Base-by-base conservation (phyloP, 1,140 invertebrate genomes). In the Zelostemma sp. region DNA sequence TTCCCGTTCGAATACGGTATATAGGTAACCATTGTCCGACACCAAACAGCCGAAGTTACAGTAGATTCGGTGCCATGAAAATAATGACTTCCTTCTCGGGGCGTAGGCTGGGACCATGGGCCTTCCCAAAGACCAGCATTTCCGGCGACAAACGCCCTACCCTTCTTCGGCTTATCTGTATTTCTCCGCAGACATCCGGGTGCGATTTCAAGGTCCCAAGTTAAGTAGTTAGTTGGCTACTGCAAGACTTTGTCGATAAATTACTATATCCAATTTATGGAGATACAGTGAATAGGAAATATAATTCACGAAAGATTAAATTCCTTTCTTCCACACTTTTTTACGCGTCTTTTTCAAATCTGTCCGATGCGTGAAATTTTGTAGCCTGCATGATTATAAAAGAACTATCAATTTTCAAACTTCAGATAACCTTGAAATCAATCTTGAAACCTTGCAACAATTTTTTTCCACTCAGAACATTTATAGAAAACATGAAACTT, bases 1-100 rank as follows among this genome's bases (percentile, higher is more conserved):
- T 70, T 70, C 62, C 70, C 66, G 60, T 60, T 75, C 45, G 57
- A 54, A 62, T 54, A 53, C 41, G 48, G 53, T 62, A 65, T 68
- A 62, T 47, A 69, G 66, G 65, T 62, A 61, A 78, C 73, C 70
- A 80, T 79, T 81, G 77, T 80, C 76, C 78, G 63, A 62, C 70
- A 65, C 60, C 62, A 68, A 76, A 75, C 72, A 70, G 72, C 58
- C 63, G 57, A 58, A 73, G 61, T 74, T 71, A 76, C 78, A 66
- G 76, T 76, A 76, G 78, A 82, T 82, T 83, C 71, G 67, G 68
- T 49, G 58, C 56, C 58, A 57, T 51, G 77, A 77, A 81, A 80
- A 81, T 80, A 82, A 82, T 75, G 70, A 68, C 54, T 77, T 77
- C 68, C 68, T 70, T 65, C 53, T 65, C 63, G 71, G 64, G 70